Evolutionary conservation across 2,113 vertebrate species (phyloP).

Genomic region (Dendrocopos noguchii): DNA sequence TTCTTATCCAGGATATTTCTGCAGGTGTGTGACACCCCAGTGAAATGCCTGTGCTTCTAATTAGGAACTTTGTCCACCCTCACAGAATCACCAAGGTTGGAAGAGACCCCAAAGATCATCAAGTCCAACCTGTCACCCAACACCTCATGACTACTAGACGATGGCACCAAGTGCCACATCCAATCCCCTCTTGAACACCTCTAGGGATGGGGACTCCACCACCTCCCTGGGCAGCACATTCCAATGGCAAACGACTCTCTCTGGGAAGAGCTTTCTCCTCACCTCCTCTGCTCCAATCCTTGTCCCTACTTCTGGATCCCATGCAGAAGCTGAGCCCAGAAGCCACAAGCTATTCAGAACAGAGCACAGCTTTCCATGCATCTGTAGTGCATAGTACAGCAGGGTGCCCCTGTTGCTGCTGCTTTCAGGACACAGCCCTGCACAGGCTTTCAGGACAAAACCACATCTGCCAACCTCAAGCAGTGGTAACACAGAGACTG

Average conservation of each 20-base stretch:
- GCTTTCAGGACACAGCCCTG: accelerated
- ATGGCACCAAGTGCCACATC: too few relatives aligned
- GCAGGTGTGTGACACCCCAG: not conserved
- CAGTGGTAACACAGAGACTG: not conserved
- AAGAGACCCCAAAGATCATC: too few relatives aligned
- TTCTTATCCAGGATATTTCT: not conserved
- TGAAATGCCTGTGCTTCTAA: not conserved
- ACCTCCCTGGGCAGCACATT: too few relatives aligned
- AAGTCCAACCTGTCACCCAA: too few relatives aligned
- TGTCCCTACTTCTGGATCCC: accelerated
- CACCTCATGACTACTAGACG: too few relatives aligned
- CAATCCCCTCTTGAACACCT: too few relatives aligned
- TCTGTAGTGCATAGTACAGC: accelerated
- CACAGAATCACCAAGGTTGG: too few relatives aligned
- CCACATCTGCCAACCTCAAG: accelerated
- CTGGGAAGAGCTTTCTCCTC: too few relatives aligned
- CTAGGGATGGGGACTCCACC: too few relatives aligned
- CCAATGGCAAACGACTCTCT: too few relatives aligned
- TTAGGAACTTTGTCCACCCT: not conserved
- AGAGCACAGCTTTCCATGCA: accelerated
- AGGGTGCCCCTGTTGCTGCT: accelerated
- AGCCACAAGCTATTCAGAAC: accelerated
- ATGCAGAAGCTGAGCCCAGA: not conserved
- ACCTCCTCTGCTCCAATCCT: not conserved
- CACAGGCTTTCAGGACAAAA: too few relatives aligned